Conservation (phyloP, 2,113 vertebrate species). For the Leptobrachium leishanense region DNA sequence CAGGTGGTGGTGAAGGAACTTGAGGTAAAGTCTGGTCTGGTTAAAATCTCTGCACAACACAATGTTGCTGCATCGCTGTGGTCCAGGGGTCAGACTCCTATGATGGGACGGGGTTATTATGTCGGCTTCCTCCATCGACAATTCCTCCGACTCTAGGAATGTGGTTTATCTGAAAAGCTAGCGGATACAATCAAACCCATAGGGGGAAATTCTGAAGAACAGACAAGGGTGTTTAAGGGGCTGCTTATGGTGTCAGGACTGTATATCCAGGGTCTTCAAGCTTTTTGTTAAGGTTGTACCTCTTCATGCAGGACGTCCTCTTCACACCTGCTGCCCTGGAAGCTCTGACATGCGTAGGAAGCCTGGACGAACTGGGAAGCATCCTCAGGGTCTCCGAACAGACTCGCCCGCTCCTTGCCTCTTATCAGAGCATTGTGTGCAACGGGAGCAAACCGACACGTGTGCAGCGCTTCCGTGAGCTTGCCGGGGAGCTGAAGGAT, state of each 20-base stretch:
- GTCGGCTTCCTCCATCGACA: too few species aligned
- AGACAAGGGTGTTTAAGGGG: not conserved
- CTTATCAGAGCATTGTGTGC: constrained; percentile 69
- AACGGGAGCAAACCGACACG: constrained; percentile 60
- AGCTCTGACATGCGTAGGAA: constrained; percentile 74
- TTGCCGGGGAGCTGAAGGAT: constrained; percentile 75
- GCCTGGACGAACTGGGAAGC: constrained; percentile 61
- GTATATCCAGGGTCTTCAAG: not conserved
- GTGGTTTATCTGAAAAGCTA: too few species aligned
- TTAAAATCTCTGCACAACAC: too few species aligned
- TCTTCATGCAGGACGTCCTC: constrained; percentile 68
- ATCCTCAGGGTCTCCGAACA: constrained; percentile 69
- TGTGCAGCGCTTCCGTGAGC: constrained; percentile 68
- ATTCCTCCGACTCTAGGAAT: too few species aligned
- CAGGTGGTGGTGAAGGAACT: constrained; percentile 66
- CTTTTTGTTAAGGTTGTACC: not conserved
- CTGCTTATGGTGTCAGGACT: not conserved
- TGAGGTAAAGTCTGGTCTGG: constrained; percentile 65
- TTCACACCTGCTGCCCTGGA: constrained; percentile 77
- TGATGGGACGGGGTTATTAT: too few species aligned
- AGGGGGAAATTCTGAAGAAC: too few species aligned
- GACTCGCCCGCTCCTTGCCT: constrained; percentile 63
- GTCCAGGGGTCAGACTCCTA: too few species aligned
- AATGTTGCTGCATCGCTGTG: too few species aligned
- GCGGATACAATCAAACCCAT: too few species aligned